Evolutionary conservation across 2,797 vertebrate species (phyloP).

Genomic region (Amazona ochrocephala): DNA sequence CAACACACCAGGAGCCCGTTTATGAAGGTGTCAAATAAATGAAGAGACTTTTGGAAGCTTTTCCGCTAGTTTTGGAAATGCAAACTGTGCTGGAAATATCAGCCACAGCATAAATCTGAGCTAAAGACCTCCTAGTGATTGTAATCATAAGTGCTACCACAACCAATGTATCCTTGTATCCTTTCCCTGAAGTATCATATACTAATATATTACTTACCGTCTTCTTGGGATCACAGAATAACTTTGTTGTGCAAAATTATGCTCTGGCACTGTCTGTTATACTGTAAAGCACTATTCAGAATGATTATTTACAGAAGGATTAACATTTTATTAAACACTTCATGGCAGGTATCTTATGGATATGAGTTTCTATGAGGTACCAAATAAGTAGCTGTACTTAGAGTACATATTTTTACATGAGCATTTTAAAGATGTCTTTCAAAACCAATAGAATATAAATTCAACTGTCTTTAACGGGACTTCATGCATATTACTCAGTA

Average conservation of each 20-base stretch:
- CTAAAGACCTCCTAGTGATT: not conserved
- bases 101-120: not conserved
- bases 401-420: not conserved
- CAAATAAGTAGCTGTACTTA: not conserved
- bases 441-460: not conserved
- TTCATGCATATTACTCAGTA: not conserved
- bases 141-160: not conserved
- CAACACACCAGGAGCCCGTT: not conserved
- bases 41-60: not conserved
- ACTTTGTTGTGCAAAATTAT: not conserved
- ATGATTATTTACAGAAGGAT: not conserved
- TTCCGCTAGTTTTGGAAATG: not conserved
- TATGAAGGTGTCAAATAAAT: not conserved
- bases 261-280: not conserved
- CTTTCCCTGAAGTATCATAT: not conserved
- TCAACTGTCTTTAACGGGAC: not conserved
- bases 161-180: rapidly evolving
- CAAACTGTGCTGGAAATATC: not conserved
- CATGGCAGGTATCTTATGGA: not conserved
- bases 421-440: not conserved
- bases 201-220: not conserved
- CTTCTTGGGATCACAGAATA: not conserved
- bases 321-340: not conserved
- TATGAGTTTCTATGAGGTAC: not conserved
- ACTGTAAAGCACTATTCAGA: not conserved